Evolutionary conservation across 1,140 invertebrate species (phyloP).

Genomic region (Drosophila nasuta): DNA sequence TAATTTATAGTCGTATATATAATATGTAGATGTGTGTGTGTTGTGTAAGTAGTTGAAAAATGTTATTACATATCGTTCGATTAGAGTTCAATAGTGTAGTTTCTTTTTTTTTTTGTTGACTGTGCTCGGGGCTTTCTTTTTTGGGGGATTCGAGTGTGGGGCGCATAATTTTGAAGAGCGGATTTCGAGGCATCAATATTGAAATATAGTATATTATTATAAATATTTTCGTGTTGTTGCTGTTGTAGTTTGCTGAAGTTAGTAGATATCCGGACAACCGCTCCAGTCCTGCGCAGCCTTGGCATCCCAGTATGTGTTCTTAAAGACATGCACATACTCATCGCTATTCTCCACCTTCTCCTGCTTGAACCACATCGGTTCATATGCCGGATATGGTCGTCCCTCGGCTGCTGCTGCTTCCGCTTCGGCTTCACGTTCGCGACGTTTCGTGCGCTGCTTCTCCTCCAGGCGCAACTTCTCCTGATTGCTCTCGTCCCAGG

Average conservation of each 20-base stretch:
- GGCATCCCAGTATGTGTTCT: constrained; percentile 96
- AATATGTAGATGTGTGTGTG: constrained; percentile 9
- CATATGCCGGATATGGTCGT: constrained; percentile 90
- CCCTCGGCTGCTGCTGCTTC: constrained; percentile 91
- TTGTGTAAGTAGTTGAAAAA: constrained; percentile 37
- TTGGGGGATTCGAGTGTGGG: constrained; percentile 2
- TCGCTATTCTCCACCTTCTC: constrained; percentile 92
- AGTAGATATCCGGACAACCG: constrained; percentile 97
- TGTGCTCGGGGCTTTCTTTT: constrained; percentile 15
- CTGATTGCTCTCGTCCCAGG: constrained; percentile 98
- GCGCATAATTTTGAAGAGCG: neutral
- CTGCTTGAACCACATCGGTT: constrained; percentile 96
- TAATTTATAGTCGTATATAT: constrained; percentile 27
- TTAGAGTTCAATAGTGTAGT: constrained; percentile 24
- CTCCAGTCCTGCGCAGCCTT: constrained; percentile 96
- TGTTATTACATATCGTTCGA: constrained; percentile 49
- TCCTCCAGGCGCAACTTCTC: constrained; percentile 95
- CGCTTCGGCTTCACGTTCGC: constrained; percentile 91
- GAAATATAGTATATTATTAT: constrained; percentile 21
- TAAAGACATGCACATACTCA: constrained; percentile 93
- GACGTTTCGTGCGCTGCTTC: constrained; percentile 93
- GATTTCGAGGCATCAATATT: constrained; percentile 52
- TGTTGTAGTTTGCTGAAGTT: constrained; percentile 41
- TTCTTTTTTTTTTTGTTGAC: constrained; percentile 9
- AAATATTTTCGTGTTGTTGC: neutral